Percentiles rank a stretch among this genome's conserved stretches.
Conservation (phyloP, 92 coral and sea anemone species). For the Porites lobata region DNA sequence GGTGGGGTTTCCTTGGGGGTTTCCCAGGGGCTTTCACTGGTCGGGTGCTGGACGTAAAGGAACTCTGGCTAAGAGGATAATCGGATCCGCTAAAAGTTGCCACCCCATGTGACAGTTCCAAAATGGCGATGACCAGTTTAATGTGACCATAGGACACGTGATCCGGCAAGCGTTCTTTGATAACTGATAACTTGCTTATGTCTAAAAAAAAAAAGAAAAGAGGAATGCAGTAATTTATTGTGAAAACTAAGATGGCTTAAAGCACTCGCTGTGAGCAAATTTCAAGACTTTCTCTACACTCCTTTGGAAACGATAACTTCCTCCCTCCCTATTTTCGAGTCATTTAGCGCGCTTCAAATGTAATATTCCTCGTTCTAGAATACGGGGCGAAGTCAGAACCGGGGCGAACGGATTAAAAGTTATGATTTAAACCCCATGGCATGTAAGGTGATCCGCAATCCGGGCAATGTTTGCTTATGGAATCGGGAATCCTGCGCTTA, state of each 20-base stretch:
- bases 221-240: not conserved
- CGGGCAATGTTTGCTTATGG: too few relatives aligned
- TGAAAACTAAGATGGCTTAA: not conserved
- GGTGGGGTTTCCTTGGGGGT: constrained; percentile 20
- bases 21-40: constrained; percentile 19
- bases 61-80: constrained; percentile 20
- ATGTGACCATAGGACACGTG: constrained; percentile 80
- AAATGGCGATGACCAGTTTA: constrained; percentile 78
- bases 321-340: too few relatives aligned
- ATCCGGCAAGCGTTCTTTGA: constrained; percentile 77
- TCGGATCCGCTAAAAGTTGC: constrained; percentile 14
- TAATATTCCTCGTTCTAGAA: too few relatives aligned
- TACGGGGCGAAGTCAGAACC: too few relatives aligned
- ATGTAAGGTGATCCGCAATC: too few relatives aligned
- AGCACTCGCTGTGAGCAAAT: not conserved
- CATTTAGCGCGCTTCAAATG: too few relatives aligned
- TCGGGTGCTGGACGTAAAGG: constrained; percentile 20
- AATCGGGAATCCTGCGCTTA: too few relatives aligned
- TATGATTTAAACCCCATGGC: too few relatives aligned
- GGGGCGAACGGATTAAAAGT: too few relatives aligned
- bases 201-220: constrained; percentile 45
- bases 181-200: constrained; percentile 70
- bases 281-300: too few relatives aligned
- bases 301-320: too few relatives aligned
- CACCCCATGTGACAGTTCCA: constrained; percentile 69